These are phyloP conservation scores for Eriosoma lanigerum DNA, from an alignment of 1,140 invertebrate genomes.

Conservation along the genomic window DNA sequence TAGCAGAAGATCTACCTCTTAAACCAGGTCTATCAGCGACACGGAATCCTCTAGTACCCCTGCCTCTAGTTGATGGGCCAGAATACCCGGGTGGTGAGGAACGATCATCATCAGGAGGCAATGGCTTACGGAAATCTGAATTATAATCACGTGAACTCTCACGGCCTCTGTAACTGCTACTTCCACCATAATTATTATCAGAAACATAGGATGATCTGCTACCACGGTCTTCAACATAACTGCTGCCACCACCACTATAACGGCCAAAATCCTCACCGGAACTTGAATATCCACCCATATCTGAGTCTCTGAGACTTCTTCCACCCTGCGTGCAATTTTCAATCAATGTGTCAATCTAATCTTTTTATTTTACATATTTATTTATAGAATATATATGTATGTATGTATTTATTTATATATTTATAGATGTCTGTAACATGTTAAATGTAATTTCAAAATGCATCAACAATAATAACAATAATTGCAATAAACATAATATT, in stretches of 20 bases:
- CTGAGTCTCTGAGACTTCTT: slow-evolving; percentile 50
- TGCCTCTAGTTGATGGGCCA: slow-evolving; percentile 38
- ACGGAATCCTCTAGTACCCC: slow-evolving; percentile 45
- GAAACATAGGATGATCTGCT: slow-evolving; percentile 36
- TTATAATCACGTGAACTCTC: slow-evolving; percentile 40
- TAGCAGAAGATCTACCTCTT: slow-evolving; percentile 43
- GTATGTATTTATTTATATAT: neutral
- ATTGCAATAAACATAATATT: neutral
- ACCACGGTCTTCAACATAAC: slow-evolving; percentile 21
- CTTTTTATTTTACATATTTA: slow-evolving; percentile 34
- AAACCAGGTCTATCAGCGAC: slow-evolving; percentile 42
- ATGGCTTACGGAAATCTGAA: slow-evolving; percentile 46
- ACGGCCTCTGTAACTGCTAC: slow-evolving; percentile 43
- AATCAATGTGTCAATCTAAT: slow-evolving; percentile 44
- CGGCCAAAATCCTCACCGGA: slow-evolving; percentile 43
- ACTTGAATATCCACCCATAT: slow-evolving; percentile 49
- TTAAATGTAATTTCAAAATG: slow-evolving; percentile 32
- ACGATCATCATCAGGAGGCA: slow-evolving; percentile 41
- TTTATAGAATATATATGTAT: neutral
- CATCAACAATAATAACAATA: slow-evolving; percentile 8
- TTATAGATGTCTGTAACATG: slow-evolving; percentile 6
- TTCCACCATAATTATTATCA: slow-evolving; percentile 46
- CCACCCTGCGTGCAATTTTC: slow-evolving; percentile 52
- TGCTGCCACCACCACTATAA: slow-evolving; percentile 46
- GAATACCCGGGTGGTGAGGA: slow-evolving; percentile 40